These are phyloP conservation scores for Spodoptera littoralis DNA, from an alignment of 2,888 invertebrate genomes.

Conservation along the genomic window DNA sequence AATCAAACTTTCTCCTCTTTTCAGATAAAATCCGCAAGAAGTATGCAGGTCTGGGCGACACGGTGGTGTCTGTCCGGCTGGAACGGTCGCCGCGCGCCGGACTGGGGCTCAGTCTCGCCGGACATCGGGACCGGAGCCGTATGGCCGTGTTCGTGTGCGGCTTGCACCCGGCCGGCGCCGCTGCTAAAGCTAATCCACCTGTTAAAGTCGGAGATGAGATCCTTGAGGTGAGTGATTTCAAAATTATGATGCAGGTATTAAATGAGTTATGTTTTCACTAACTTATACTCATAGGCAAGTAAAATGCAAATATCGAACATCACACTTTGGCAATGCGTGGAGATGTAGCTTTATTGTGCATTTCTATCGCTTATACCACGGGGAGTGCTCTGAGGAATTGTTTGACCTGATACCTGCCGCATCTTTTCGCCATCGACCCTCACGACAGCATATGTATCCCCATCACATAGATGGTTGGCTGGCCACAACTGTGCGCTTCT, in stretches of 20 bases:
- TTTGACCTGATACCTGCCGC: too few species aligned
- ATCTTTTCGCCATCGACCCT: too few species aligned
- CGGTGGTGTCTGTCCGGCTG: constrained; percentile 92
- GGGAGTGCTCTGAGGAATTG: too few species aligned
- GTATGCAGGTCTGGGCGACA: constrained; percentile 94
- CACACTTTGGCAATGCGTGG: too few species aligned
- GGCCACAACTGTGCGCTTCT: too few species aligned
- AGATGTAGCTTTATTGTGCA: too few species aligned
- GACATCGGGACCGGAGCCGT: constrained; percentile 96
- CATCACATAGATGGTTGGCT: too few species aligned
- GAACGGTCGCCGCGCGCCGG: constrained; percentile 93
- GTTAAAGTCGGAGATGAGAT: constrained; percentile 98
- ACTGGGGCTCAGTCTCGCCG: constrained; percentile 97
- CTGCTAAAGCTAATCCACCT: constrained; percentile 91
- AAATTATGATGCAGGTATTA: background rate
- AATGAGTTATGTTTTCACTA: too few species aligned
- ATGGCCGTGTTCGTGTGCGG: constrained; percentile 99
- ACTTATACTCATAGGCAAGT: too few species aligned
- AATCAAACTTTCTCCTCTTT: constrained; percentile 6
- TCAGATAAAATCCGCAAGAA: constrained; percentile 97
- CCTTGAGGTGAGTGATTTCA: constrained; percentile 63
- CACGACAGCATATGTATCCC: too few species aligned
- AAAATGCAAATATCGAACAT: too few species aligned
- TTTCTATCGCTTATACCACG: too few species aligned
- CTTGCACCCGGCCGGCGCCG: constrained; percentile 96